phyloP scores from a whole-genome alignment of 1,140 invertebrate species.

The Bombus difficillimus region DNA sequence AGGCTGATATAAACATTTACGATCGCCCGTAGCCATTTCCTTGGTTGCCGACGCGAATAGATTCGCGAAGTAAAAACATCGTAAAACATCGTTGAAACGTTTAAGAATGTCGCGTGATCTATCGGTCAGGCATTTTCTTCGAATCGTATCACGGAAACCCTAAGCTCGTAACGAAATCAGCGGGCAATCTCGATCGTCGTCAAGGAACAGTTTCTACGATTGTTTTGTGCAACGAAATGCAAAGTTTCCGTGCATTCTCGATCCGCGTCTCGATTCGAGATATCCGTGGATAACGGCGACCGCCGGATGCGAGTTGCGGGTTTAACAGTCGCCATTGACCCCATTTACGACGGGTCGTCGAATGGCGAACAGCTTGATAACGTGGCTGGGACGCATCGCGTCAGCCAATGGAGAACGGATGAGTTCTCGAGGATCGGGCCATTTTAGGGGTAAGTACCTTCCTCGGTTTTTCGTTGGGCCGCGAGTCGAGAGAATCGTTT shows the following conservation, averaged over 20 bases:
- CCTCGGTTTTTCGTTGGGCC: background rate
- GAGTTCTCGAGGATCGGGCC: slow-evolving; percentile 34
- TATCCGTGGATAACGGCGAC: background rate
- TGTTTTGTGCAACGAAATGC: background rate
- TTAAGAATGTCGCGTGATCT: background rate
- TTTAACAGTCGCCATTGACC: slow-evolving; percentile 14
- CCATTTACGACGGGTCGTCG: slow-evolving; percentile 1
- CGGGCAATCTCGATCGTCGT: background rate
- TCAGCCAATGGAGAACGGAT: slow-evolving; percentile 31
- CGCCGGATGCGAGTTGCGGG: slow-evolving; percentile 2
- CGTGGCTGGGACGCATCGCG: background rate
- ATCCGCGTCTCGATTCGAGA: no score
- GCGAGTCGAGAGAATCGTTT: background rate
- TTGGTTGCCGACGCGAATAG: background rate
- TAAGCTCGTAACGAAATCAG: background rate
- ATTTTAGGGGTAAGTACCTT: slow-evolving; percentile 31
- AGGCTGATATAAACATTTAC: background rate
- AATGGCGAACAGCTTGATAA: slow-evolving; percentile 26
- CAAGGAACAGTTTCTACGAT: background rate
- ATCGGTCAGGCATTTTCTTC: background rate
- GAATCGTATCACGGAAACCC: background rate
- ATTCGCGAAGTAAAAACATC: background rate
- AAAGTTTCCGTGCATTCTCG: background rate
- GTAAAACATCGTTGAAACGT: background rate
- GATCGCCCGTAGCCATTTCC: background rate